phyloP scores from a whole-genome alignment of 2,888 invertebrate genomes.

The Julus scandinavius region DNA sequence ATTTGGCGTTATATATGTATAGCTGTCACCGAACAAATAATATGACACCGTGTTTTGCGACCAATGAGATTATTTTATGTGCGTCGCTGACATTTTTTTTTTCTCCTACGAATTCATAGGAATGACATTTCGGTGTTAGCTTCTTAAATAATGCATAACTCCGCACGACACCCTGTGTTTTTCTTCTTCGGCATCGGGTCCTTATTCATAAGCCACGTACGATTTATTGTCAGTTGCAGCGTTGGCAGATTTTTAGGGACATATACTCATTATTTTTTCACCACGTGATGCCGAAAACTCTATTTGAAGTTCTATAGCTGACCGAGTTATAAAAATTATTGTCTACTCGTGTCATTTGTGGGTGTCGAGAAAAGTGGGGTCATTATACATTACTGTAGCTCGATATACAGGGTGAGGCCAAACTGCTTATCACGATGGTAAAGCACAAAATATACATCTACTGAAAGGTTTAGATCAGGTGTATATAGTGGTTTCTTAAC shows the following conservation, averaged over 20 bases:
- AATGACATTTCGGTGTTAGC: constrained; percentile 39
- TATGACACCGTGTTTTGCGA: constrained; percentile 2
- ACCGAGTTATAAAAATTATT: constrained; percentile 27
- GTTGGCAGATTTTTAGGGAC: not conserved
- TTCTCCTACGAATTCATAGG: not conserved
- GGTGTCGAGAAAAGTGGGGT: constrained; percentile 1
- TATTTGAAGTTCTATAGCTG: constrained; percentile 12
- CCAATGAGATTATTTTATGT: constrained; percentile 11
- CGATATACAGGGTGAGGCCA: not conserved
- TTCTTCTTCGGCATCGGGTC: not conserved
- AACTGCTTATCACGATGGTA: no score
- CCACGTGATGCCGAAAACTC: not conserved
- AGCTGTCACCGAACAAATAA: constrained; percentile 20
- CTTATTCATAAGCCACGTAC: not conserved
- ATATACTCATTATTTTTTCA: constrained; percentile 31
- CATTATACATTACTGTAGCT: not conserved
- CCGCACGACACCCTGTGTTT: constrained; percentile 24
- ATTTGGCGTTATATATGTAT: constrained; percentile 31
- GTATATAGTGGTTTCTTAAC: no score
- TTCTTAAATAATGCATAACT: constrained; percentile 39
- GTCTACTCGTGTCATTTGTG: not conserved
- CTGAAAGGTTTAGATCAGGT: no score
- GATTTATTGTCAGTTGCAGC: constrained; percentile 6
- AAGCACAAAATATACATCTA: no score
- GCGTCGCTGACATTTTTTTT: constrained; percentile 28